A percentile compares a stretch with the other conserved stretches of the same genome.
Evolutionary conservation across 2,888 invertebrate genomes (phyloP).

Genomic region (Dione vanillae): DNA sequence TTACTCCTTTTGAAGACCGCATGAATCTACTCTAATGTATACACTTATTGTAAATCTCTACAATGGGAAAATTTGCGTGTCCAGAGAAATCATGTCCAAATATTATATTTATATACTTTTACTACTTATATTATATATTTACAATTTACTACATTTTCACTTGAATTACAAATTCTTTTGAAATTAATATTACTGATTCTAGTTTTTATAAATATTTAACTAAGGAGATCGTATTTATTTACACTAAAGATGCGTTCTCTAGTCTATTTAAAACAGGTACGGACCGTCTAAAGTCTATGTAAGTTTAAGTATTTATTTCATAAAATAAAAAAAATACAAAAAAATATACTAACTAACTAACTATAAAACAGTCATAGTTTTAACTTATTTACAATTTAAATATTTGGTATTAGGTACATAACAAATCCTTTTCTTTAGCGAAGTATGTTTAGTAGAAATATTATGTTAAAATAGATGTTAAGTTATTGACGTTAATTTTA

Average conservation of each 20-base stretch:
- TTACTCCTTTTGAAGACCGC: neutral
- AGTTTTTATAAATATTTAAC: neutral
- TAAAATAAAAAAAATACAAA: neutral
- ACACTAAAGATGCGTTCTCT: neutral
- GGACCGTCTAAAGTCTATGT: neutral
- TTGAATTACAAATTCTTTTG: neutral
- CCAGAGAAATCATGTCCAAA: slow-evolving; percentile 11
- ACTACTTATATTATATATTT: slow-evolving; percentile 8
- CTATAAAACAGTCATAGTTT: neutral
- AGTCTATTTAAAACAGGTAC: neutral
- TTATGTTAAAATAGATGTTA: neutral
- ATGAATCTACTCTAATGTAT: neutral
- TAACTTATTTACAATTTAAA: neutral
- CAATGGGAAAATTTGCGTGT: neutral
- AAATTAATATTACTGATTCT: neutral
- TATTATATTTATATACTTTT: neutral
- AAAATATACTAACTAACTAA: neutral
- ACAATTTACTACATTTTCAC: neutral
- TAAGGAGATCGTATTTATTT: neutral
- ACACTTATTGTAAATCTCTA: neutral
- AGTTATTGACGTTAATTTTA: neutral
- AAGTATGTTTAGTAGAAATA: neutral
- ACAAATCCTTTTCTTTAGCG: neutral
- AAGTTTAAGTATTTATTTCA: neutral
- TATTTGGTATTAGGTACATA: neutral